These are phyloP conservation scores for Vulpes ferrilata DNA, from an alignment of 2,113 vertebrate genomes.

Conservation along the genomic window DNA sequence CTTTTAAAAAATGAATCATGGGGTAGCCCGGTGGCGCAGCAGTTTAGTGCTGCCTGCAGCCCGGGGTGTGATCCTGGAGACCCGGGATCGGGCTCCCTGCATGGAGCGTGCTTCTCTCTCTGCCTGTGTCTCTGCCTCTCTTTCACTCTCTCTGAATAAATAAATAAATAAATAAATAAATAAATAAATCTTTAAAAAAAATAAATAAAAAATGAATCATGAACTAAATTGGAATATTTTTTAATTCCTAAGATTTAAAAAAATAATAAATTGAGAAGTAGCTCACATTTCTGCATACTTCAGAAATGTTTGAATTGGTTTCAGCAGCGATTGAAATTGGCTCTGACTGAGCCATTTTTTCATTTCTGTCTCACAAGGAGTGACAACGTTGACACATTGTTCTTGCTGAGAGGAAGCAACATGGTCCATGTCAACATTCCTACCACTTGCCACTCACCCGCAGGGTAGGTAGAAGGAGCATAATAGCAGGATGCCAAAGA, in stretches of 20 bases:
- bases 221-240: not conserved
- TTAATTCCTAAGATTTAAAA: not conserved
- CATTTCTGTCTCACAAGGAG: not conserved
- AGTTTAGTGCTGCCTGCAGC: no score
- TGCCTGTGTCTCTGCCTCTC: no score
- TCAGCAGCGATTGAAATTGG: slow-evolving; percentile 16
- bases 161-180: no score
- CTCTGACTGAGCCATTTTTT: not conserved
- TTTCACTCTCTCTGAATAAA: no score
- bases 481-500: not conserved
- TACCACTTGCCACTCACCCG: not conserved
- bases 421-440: not conserved
- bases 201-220: not conserved
- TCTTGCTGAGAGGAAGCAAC: not conserved
- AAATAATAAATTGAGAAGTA: not conserved
- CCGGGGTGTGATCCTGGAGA: no score
- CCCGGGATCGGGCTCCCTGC: no score
- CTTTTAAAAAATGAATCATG: not conserved
- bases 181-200: no score
- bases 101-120: no score
- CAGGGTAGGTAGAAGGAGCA: not conserved
- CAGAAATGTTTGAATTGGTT: slow-evolving; percentile 23
- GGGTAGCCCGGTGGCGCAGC: no score
- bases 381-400: not conserved
- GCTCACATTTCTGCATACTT: slow-evolving; percentile 37